Conservation (phyloP, 1,140 invertebrate genomes). For the Maniola jurtina region DNA sequence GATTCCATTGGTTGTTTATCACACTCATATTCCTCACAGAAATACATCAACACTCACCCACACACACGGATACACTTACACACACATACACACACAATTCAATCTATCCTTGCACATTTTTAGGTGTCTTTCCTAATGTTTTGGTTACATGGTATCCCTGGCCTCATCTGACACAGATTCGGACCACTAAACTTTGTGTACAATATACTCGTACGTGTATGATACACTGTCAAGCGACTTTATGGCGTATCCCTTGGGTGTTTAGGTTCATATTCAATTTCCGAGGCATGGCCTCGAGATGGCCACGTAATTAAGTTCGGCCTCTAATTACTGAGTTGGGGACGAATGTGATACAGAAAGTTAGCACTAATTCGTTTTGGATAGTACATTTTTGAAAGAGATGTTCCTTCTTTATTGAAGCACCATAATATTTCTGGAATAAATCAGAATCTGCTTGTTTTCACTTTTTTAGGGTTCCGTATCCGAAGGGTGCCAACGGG, state of each 20-base stretch:
- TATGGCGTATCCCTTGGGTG: not conserved
- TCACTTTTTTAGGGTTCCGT: too few relatives aligned
- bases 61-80: too few relatives aligned
- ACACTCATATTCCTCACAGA: too few relatives aligned
- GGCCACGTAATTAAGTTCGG: slow-evolving; percentile 6
- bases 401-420: not conserved
- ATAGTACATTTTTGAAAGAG: not conserved
- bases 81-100: too few relatives aligned
- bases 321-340: slow-evolving; percentile 8
- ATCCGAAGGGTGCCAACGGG: too few relatives aligned
- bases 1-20: too few relatives aligned
- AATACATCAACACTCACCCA: too few relatives aligned
- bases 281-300: not conserved
- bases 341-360: not conserved
- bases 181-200: not conserved
- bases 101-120: too few relatives aligned
- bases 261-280: not conserved
- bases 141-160: not conserved
- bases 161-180: not conserved
- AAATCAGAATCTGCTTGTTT: too few relatives aligned
- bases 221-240: not conserved
- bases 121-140: not conserved
- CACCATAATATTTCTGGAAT: too few relatives aligned
- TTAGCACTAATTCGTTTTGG: not conserved
- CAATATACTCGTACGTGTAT: not conserved